phyloP scores from a whole-genome alignment of 1,140 invertebrate genomes.

The Aphaenogaster rudis region DNA sequence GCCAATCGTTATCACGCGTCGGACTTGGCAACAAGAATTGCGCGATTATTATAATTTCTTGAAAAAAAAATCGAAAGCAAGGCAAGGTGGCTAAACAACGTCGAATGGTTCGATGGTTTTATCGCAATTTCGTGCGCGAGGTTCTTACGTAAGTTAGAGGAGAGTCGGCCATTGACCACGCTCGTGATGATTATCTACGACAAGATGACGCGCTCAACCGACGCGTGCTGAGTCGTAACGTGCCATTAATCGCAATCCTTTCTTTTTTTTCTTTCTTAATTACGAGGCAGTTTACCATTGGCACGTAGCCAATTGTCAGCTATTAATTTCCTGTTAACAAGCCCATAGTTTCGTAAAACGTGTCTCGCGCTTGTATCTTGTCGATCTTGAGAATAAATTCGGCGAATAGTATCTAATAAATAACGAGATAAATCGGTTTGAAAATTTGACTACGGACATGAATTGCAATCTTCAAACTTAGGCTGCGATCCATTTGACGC shows the following conservation, averaged over 20 bases:
- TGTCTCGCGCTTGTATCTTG: neutral
- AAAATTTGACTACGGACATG: neutral
- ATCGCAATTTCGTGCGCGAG: constrained; percentile 45
- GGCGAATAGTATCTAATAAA: neutral
- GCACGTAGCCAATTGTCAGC: neutral
- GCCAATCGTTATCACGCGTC: constrained; percentile 17
- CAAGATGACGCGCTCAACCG: constrained; percentile 45
- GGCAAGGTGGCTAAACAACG: neutral
- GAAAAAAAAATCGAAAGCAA: constrained; percentile 46
- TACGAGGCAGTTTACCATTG: neutral
- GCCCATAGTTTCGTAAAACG: neutral
- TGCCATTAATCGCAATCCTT: constrained; percentile 49
- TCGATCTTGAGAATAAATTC: neutral
- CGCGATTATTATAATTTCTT: constrained; percentile 6
- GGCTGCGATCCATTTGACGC: no score
- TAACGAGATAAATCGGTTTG: neutral
- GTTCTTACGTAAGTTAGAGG: constrained; percentile 48
- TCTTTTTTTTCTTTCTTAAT: constrained; percentile 45
- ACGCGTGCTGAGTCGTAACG: constrained; percentile 40
- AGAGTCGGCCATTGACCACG: constrained; percentile 54
- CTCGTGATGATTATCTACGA: constrained; percentile 47
- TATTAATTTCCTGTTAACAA: constrained; percentile 20
- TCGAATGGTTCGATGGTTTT: constrained; percentile 47
- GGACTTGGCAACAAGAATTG: neutral
- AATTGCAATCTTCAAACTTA: neutral